Evolutionary conservation across 1,140 invertebrate species (phyloP), one percentile per base, ranked within the genome.

Genomic region (Meloidogyne chitwoodi): DNA sequence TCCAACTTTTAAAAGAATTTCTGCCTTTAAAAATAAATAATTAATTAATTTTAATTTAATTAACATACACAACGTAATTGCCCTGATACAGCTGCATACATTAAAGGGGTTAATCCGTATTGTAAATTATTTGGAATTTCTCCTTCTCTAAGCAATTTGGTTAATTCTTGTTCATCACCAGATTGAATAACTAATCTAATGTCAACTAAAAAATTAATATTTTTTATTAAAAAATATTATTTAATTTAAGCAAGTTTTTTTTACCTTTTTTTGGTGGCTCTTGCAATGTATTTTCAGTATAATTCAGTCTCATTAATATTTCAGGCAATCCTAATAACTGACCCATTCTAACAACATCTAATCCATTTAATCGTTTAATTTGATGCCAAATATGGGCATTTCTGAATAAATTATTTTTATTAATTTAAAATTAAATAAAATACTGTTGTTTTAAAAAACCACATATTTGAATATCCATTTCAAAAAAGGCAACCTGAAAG

Each of bases 81-180:
- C 2, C 26, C 38, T 16, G 41, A 62, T 16, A 77, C 75, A 16
- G 73, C 74, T 24, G 74, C 74, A 48, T 77, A 77, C 74, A 77
- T 77, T 62, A 77, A 38, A 16, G 76, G 76, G 24, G 76, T 77
- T 41, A 77, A 27, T 10, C 76, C 76, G 41, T 77, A 74, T 2
- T 26, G 24, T 63, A 73, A 31, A 63, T 24, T 31, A 16, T 24
- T n/a, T n/a, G 71, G 71, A 8, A 73, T 24, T 26, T 64, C 56
- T 22, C 71, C 44, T 11, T 73, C 71, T 61, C 26, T 61, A 41
- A 73, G 1, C 24, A 61, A 73, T 24, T 56, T 34, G 11, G 26
- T 12, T 64, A 73, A 34, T 31, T 73, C 71, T 31, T 16, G 16
- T 34, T 73, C 71, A 64, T 63, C 24, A 11, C 71, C 71, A 19